Percentiles rank a stretch among this genome's conserved stretches.
Evolutionary conservation across 2,113 vertebrate species (phyloP).

Genomic region (Cinclus mexicanus): DNA sequence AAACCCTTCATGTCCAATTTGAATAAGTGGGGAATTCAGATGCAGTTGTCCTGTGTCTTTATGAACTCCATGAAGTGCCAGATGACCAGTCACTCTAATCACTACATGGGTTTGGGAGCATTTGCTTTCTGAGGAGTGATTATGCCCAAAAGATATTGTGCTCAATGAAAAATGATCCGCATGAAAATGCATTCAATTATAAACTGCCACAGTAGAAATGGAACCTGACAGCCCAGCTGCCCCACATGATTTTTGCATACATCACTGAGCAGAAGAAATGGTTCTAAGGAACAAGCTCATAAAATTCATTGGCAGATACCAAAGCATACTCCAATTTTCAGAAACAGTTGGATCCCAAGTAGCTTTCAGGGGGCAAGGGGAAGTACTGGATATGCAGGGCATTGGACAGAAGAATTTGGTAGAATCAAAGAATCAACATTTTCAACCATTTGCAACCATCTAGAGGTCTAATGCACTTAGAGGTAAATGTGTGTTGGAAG

Average conservation of each 20-base stretch:
- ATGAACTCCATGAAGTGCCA: not conserved
- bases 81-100: conserved; percentile 34
- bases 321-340: not conserved
- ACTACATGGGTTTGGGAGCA: not conserved
- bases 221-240: conserved; percentile 19
- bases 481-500: not conserved
- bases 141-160: conserved; percentile 36
- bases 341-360: not conserved
- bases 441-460: not conserved
- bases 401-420: not conserved
- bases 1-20: not conserved
- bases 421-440: not conserved
- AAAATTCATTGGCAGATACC: not conserved
- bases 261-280: not conserved
- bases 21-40: not conserved
- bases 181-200: conserved; percentile 58
- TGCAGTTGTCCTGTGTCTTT: not conserved
- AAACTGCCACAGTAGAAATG: conserved; percentile 12
- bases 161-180: conserved; percentile 33
- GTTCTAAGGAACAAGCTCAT: not conserved
- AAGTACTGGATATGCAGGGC: not conserved
- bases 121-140: conserved; percentile 31
- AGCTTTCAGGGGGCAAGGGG: not conserved
- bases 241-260: not conserved
- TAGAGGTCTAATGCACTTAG: not conserved